Base-by-base conservation (phyloP, 2,888 invertebrate genomes). In the Celastrina argiolus region DNA sequence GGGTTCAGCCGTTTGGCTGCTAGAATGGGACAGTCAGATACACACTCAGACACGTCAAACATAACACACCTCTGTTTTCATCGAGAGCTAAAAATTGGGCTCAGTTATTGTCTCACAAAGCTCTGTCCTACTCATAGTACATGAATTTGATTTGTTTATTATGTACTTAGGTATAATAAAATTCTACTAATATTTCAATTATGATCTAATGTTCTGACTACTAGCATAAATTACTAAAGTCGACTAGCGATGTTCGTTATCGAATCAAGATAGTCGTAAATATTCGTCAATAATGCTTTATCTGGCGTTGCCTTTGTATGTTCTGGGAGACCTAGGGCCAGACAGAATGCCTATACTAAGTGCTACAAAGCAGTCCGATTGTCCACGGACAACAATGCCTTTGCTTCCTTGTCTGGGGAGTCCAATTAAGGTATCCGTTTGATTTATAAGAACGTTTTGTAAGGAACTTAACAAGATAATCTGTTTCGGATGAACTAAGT, bases 261-360 rank as follows among this genome's bases (percentile, higher is more conserved):
- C 36, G 22, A 73, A 56, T 16, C 12, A 34, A 63, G 16, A 31
- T 45, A 26, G 39, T 39, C 12, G 22, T 26, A 58, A 41, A 26
- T 16, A 36, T 34, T 65, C 14, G 56, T 18, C 28, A 39, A 41
- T 26, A 41, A 56, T 51, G 14, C 31, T 63, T 70, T 16, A 45
- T 16, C 69, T 87, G 89, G 87, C 87, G 22, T 67, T 82, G 1
- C 83, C 87, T 0, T 72, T 89, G 14, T 90, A 86, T 69, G 88
- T 88, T 3, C 77, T 86, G 2, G 58, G 79, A 6, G 80, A 79
- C 5, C 89, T 89, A 1, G 82, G 80, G 0, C 85, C 87, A 1
- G 84, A 88, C 72, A 80, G 85, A 18, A 84, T 90, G 85, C 86
- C 89, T 0, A 80, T 90, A 39, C 80, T 91, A 45, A 89, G 89